Conservation (phyloP, 1,140 invertebrate species). For the Orchesella cincta region DNA sequence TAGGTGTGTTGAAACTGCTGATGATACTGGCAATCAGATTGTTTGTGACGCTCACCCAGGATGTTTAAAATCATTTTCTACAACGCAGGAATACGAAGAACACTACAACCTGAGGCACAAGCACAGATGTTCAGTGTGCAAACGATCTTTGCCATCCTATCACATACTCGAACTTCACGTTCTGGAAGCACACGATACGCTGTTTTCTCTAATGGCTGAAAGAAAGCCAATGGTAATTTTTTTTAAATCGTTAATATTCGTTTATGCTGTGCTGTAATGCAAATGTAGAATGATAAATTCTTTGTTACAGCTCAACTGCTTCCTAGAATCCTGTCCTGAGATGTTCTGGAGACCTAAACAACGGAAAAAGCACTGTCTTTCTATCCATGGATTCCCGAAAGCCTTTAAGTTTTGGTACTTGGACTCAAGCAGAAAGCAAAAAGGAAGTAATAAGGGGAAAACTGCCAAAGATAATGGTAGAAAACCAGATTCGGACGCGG, state of each 20-base stretch:
- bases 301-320: conserved; percentile 66
- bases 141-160: conserved; percentile 63
- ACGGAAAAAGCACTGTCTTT: conserved; percentile 65
- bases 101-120: conserved; percentile 60
- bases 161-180: conserved; percentile 71
- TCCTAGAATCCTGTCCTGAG: conserved; percentile 64
- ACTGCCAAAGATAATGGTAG: not conserved
- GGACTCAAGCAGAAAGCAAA: not conserved
- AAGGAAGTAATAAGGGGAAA: not conserved
- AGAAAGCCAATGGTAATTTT: conserved; percentile 65
- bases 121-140: conserved; percentile 61
- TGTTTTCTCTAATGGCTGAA: conserved; percentile 65
- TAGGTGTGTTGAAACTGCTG: not conserved
- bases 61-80: conserved; percentile 56
- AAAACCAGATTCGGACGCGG: not conserved
- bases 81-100: conserved; percentile 58
- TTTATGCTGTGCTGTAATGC: not conserved
- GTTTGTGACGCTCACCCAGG: conserved; percentile 46
- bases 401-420: conserved; percentile 57
- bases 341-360: conserved; percentile 62
- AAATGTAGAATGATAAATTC: conserved; percentile 30
- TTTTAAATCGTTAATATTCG: not conserved
- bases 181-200: conserved; percentile 69
- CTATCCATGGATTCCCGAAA: conserved; percentile 66
- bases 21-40: not conserved